A percentile compares a stretch with the other conserved stretches of the same genome.
phyloP scores from a whole-genome alignment of 2,113 vertebrate species.

The Himantopus leucocephalus region DNA sequence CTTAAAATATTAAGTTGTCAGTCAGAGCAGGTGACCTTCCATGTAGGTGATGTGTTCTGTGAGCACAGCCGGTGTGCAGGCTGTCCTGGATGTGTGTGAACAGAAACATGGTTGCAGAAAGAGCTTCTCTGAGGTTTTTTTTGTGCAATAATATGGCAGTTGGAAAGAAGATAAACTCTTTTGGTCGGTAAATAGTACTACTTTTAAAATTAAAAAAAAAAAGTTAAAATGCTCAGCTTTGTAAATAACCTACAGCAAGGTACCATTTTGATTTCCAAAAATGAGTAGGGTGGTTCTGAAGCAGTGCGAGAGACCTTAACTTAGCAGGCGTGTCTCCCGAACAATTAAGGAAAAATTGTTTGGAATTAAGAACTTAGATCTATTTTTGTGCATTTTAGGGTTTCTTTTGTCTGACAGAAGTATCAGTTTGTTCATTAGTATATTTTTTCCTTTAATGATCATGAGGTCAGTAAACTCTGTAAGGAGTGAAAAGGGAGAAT shows the following conservation, averaged over 20 bases:
- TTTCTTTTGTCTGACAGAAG: neutral
- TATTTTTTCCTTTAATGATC: neutral
- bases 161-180: neutral
- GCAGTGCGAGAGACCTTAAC: neutral
- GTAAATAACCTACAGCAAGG: neutral
- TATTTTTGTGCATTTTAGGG: neutral
- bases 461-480: neutral
- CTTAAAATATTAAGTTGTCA: neutral
- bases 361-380: neutral
- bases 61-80: neutral
- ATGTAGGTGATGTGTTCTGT: fast-evolving
- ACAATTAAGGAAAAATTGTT: neutral
- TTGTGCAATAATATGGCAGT: neutral
- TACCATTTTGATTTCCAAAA: neutral
- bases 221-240: neutral
- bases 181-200: neutral
- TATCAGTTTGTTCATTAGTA: neutral
- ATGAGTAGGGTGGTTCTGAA: neutral
- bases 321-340: neutral
- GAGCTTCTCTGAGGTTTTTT: neutral
- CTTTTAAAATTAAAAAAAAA: neutral
- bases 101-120: neutral
- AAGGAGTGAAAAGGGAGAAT: neutral
- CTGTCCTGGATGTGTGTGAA: neutral
- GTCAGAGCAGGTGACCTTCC: neutral